Evolutionary conservation across 1,140 invertebrate genomes (phyloP), one percentile per base, ranked within the genome.

Genomic region (Aphelenchoides fujianensis): DNA sequence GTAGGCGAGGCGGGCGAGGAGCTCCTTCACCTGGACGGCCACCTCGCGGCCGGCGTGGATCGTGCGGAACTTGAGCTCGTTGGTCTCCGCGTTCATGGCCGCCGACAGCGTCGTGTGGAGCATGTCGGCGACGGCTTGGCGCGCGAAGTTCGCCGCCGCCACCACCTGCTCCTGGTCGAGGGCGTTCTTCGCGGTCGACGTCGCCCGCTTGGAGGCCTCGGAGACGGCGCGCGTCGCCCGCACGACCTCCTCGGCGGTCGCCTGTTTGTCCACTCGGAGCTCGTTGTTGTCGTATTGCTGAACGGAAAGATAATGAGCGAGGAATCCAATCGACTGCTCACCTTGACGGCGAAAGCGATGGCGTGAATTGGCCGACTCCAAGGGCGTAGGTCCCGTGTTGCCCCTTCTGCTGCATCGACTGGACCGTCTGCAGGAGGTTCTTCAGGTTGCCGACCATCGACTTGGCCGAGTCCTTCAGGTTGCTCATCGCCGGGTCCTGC

Each of bases 401-500:
- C 81, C 97, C 93, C 84, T 98, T 94, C 85, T 99, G 95, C 86
- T 99, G 96, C 0, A 99, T 95, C 9, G 94, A 93, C 86, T 98
- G 98, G 0, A 99, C 95, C 0, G 96, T 98, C 88, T 98, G 98
- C 84, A 99, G 86, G 74, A 99, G 86, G 2, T 95, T 97, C 31
- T 95, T 97, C 31, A 98, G 95, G 85, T 98, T 98, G 0, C 94
- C 95, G 41, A 98, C 95, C 95, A 98, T 98, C 32, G 95, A 92
- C 92, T 97, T 97, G 59, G 96, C 95, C 35, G 94, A 95, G 82
- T 98, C 95, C 85, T 98, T 98, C 0, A 98, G 89, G 82, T 93
- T 89, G 23, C 91, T 89, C 94, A 98, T 97, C 9, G 94, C 92
- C 0, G 94, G 94, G 86, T 98, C 94, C 75, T 92, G 90, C 68